These are phyloP conservation scores for Aphodius granarius DNA, from an alignment of 2,888 invertebrate species.

Conservation along the genomic window DNA sequence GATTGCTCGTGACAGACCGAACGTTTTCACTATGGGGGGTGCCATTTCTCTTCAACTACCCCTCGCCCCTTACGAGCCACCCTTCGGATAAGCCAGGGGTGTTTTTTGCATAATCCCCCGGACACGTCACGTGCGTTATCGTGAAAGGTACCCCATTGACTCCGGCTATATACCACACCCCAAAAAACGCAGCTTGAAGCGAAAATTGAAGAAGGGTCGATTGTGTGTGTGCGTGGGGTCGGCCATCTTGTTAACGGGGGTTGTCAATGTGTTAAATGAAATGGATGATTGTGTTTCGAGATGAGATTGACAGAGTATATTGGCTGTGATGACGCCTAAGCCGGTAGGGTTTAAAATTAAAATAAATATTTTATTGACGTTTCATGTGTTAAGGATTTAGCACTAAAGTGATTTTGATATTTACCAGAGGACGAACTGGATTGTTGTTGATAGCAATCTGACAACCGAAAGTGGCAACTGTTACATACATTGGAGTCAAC, in stretches of 20 bases:
- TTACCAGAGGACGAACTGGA: too few species aligned
- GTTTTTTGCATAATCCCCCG: neutral
- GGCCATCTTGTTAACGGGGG: conserved; percentile 34
- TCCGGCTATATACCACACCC: conserved; percentile 15
- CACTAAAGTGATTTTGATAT: too few species aligned
- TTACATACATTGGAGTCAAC: too few species aligned
- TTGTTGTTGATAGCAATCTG: too few species aligned
- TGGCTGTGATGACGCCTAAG: neutral
- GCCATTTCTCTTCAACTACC: neutral
- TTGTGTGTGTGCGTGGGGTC: neutral
- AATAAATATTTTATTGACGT: neutral
- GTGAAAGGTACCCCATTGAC: conserved; percentile 29
- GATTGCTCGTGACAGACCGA: conserved; percentile 46
- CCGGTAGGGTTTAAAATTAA: neutral
- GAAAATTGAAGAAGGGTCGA: neutral
- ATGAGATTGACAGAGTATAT: neutral
- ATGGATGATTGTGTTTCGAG: conserved; percentile 29
- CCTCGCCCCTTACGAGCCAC: conserved; percentile 36
- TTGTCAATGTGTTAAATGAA: conserved; percentile 35
- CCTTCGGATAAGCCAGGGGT: conserved; percentile 34
- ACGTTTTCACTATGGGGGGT: conserved; percentile 39
- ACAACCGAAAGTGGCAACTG: too few species aligned
- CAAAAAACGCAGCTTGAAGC: neutral
- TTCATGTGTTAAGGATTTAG: too few species aligned
- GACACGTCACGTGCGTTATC: neutral